Evolutionary conservation across 2,113 vertebrate genomes (phyloP).

Genomic region (Shinisaurus crocodilurus): DNA sequence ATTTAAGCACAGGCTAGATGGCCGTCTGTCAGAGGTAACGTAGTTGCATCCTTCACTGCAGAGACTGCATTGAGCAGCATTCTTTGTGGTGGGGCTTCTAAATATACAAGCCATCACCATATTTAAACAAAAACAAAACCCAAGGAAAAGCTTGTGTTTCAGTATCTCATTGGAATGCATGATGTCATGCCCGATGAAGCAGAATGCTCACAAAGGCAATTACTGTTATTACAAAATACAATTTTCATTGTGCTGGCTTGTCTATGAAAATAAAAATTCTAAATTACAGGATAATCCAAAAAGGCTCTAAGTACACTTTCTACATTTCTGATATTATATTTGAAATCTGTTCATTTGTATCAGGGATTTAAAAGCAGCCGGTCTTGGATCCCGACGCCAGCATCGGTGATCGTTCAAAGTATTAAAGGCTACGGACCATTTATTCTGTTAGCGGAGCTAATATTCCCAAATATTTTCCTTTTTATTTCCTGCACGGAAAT

Average conservation of each 20-base stretch:
- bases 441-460: background rate
- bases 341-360: constrained; percentile 46
- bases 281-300: constrained; percentile 29
- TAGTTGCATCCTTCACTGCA: background rate
- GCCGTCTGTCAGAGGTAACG: background rate
- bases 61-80: background rate
- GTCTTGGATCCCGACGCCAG: background rate
- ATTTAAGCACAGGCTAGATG: background rate
- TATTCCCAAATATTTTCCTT: background rate
- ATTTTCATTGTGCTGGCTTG: constrained; percentile 54
- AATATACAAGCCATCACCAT: constrained; percentile 42
- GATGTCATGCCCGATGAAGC: constrained; percentile 59
- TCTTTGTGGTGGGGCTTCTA: constrained; percentile 48
- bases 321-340: constrained; percentile 29
- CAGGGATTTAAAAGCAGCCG: constrained; percentile 27
- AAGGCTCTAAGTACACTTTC: constrained; percentile 33
- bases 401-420: background rate
- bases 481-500: background rate
- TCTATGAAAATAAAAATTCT: constrained; percentile 45
- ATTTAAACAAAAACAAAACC: constrained; percentile 17
- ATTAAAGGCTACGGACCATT: background rate
- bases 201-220: constrained; percentile 51
- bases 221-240: constrained; percentile 58
- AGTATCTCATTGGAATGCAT: constrained; percentile 53
- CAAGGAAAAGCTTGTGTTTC: constrained; percentile 59